These are phyloP conservation scores for Microtus richardsoni DNA, from an alignment of 2,113 vertebrate species.

Conservation along the genomic window DNA sequence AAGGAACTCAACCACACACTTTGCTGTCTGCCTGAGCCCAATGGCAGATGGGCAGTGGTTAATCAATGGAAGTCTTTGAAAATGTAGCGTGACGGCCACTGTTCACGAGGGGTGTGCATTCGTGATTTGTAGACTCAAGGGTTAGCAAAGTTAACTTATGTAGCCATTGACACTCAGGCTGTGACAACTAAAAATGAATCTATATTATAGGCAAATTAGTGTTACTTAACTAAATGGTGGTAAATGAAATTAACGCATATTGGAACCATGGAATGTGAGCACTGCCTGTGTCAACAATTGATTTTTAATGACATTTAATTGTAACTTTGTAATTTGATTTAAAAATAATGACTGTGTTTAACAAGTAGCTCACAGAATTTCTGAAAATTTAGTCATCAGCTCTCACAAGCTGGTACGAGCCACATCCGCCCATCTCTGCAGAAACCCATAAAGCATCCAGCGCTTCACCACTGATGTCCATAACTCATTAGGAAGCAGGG, in stretches of 20 bases:
- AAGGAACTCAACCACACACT: background rate
- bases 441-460: background rate
- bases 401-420: background rate
- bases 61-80: background rate
- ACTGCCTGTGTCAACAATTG: conserved; percentile 8
- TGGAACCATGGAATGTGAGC: background rate
- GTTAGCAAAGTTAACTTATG: background rate
- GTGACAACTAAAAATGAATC: background rate
- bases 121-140: background rate
- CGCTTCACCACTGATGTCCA: background rate
- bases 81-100: background rate
- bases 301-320: conserved; percentile 29
- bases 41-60: background rate
- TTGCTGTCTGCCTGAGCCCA: background rate
- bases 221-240: background rate
- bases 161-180: background rate
- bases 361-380: conserved; percentile 19
- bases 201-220: background rate
- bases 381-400: background rate
- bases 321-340: conserved; percentile 6
- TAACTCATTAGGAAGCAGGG: background rate
- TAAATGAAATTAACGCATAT: background rate
- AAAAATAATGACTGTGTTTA: conserved; percentile 43
- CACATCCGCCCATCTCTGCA: background rate
- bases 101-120: background rate